Evolutionary conservation across 2,888 invertebrate genomes (phyloP).

Genomic region (Cartodere bifasciata): DNA sequence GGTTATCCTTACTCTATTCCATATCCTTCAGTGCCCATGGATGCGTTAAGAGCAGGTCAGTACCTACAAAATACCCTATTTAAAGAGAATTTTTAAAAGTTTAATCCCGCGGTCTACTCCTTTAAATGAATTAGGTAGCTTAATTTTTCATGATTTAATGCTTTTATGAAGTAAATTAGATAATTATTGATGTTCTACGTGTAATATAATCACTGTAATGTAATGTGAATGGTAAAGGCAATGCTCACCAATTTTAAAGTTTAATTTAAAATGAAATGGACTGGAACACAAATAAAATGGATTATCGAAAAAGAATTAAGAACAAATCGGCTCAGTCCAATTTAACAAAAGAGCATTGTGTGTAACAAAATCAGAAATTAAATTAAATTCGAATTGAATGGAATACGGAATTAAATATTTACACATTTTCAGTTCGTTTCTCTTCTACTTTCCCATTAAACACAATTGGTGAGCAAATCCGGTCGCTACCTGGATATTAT

Average conservation of each 20-base stretch:
- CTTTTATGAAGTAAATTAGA: too few relatives aligned
- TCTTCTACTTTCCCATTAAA: conserved; percentile 19
- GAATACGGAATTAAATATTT: conserved; percentile 16
- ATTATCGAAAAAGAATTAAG: conserved; percentile 14
- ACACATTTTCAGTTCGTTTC: conserved; percentile 14
- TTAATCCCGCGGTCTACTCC: too few relatives aligned
- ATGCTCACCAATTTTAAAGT: too few relatives aligned
- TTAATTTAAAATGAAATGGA: too few relatives aligned
- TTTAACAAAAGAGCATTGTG: conserved; percentile 9
- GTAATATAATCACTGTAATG: too few relatives aligned
- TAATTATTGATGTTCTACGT: too few relatives aligned
- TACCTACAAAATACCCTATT: too few relatives aligned
- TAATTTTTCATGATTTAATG: too few relatives aligned
- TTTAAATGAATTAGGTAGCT: too few relatives aligned
- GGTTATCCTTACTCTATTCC: conserved; percentile 88
- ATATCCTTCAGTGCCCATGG: conserved; percentile 83
- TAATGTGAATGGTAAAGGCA: too few relatives aligned
- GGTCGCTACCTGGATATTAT: conserved; percentile 27
- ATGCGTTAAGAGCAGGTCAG: conserved; percentile 76
- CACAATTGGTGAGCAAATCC: conserved; percentile 17
- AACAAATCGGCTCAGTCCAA: conserved; percentile 12
- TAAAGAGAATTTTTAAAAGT: too few relatives aligned
- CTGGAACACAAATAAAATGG: too few relatives aligned
- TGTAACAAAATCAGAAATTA: conserved; percentile 11
- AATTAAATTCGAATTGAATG: conserved; percentile 14